Evolutionary conservation across 2,888 invertebrate species (phyloP).

Genomic region (Dryobota labecula): DNA sequence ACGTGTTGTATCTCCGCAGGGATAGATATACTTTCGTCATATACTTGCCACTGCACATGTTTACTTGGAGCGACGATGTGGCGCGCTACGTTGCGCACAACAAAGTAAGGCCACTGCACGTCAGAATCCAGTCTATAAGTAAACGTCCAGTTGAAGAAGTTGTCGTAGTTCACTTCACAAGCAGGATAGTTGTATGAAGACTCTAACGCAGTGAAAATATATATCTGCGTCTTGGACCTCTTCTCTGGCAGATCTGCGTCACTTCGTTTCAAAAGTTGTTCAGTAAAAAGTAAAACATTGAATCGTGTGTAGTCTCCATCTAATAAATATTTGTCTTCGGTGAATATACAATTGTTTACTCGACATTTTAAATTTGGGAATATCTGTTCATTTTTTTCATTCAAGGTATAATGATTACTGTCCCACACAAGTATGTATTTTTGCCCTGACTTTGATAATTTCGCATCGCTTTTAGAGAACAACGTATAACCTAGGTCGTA

Average conservation of each 20-base stretch:
- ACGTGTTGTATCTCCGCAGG: slow-evolving; percentile 63
- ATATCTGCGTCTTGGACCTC: slow-evolving; percentile 69
- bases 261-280: slow-evolving; percentile 56
- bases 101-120: slow-evolving; percentile 76
- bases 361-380: slow-evolving; percentile 65
- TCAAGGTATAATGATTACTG: slow-evolving; percentile 36
- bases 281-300: slow-evolving; percentile 74
- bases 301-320: slow-evolving; percentile 66
- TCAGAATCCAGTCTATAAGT: slow-evolving; percentile 80
- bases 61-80: slow-evolving; percentile 73
- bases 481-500: neutral
- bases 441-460: neutral
- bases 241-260: slow-evolving; percentile 59
- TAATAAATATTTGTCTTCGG: slow-evolving; percentile 67
- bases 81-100: slow-evolving; percentile 70
- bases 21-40: slow-evolving; percentile 54
- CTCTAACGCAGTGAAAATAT: slow-evolving; percentile 75
- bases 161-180: slow-evolving; percentile 75
- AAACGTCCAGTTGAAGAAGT: slow-evolving; percentile 81
- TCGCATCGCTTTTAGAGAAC: slow-evolving; percentile 12
- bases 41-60: slow-evolving; percentile 66
- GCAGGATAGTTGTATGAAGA: slow-evolving; percentile 71
- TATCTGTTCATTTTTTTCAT: slow-evolving; percentile 10
- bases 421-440: slow-evolving; percentile 72
- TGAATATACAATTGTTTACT: slow-evolving; percentile 71